phyloP scores from a whole-genome alignment of 2,888 invertebrate genomes.

The Drosophila atripex region DNA sequence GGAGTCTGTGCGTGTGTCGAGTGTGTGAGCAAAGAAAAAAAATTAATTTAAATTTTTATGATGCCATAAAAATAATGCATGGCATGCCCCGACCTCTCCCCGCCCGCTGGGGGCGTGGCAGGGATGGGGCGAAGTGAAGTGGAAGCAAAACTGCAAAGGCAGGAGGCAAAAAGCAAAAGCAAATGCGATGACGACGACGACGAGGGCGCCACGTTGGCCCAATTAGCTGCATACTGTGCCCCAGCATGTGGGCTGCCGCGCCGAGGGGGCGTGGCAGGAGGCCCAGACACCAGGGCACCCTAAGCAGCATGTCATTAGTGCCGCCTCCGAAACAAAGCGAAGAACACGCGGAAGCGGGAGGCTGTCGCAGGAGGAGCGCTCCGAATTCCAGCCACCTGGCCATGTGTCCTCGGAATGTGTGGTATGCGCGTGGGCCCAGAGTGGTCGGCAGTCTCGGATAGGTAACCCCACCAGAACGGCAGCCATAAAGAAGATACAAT shows the following conservation, averaged over 20 bases:
- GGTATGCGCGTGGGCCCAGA: background rate
- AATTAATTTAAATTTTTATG: conserved; percentile 77
- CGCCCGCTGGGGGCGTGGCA: conserved; percentile 6
- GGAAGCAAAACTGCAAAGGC: background rate
- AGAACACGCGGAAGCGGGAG: conserved; percentile 35
- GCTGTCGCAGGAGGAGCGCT: conserved; percentile 17
- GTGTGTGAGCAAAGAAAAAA: conserved; percentile 44
- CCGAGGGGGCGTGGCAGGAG: background rate
- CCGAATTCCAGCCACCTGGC: conserved; percentile 23
- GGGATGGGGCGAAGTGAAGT: conserved; percentile 11
- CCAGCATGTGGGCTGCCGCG: conserved; percentile 22
- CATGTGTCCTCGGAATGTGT: conserved; percentile 19
- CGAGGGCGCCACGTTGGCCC: conserved; percentile 60
- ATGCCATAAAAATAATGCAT: conserved; percentile 74
- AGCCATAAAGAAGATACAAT: background rate
- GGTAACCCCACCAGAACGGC: background rate
- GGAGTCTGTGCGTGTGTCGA: conserved; percentile 24
- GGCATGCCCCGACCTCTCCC: conserved; percentile 43
- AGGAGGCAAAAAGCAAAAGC: conserved; percentile 8
- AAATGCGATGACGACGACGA: conserved; percentile 9
- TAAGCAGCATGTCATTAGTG: conserved; percentile 54
- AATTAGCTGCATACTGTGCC: conserved; percentile 64
- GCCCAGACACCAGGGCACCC: conserved; percentile 23
- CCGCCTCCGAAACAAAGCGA: conserved; percentile 37
- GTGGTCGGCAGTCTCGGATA: background rate